A percentile compares a stretch with the other conserved stretches of the same genome.
Conservation (phyloP, 2,113 vertebrate species). For the Mellivora capensis region DNA sequence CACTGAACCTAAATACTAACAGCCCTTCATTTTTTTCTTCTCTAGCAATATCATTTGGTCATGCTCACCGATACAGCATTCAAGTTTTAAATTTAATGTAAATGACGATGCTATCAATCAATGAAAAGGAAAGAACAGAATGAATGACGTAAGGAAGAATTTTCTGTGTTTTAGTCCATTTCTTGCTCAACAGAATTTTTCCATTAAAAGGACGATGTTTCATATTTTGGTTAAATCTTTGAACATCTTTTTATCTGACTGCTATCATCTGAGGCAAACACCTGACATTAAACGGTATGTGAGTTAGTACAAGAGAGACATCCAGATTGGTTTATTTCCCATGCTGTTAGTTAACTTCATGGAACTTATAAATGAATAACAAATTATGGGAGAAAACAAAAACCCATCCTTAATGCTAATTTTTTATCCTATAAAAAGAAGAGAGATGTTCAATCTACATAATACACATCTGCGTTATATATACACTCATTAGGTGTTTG, state of each 20-base stretch:
- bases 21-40: background rate
- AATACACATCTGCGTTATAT: background rate
- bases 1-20: background rate
- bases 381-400: slow-evolving; percentile 2
- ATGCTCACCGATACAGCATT: background rate
- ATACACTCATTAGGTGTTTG: background rate
- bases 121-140: background rate
- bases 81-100: background rate
- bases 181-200: background rate
- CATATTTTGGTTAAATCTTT: background rate
- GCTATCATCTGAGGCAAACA: slow-evolving; percentile 51
- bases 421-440: slow-evolving; percentile 52
- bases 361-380: slow-evolving; percentile 47
- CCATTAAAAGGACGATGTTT: background rate
- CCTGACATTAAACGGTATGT: background rate
- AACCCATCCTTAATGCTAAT: background rate
- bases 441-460: background rate
- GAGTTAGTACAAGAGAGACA: background rate
- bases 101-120: background rate
- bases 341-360: slow-evolving; percentile 14
- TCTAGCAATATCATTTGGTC: background rate
- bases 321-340: background rate
- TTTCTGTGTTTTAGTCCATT: background rate
- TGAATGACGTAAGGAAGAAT: background rate
- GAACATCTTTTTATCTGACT: slow-evolving; percentile 36